A percentile compares a stretch with the other conserved stretches of the same genome.
Conservation (phyloP, 2,797 vertebrate species). For the Diplodus puntazzo region DNA sequence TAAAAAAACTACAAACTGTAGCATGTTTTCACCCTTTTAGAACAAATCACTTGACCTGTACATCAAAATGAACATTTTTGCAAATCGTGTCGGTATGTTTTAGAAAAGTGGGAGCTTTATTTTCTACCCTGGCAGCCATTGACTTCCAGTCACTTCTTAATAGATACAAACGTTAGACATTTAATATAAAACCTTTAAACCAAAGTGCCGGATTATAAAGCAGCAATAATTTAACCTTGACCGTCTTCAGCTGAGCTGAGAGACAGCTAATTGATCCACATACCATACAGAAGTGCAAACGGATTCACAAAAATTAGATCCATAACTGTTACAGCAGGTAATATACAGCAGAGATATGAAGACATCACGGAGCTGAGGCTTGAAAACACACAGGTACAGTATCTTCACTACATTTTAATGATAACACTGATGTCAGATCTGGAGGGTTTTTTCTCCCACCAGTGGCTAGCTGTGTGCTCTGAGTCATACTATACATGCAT, state of each 20-base stretch:
- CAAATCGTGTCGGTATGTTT: too few species aligned
- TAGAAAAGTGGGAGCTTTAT: too few species aligned
- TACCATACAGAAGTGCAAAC: neutral
- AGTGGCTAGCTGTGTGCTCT: neutral
- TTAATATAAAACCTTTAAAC: too few species aligned
- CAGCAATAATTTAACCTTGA: too few species aligned
- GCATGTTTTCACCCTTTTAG: too few species aligned
- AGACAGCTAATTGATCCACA: neutral
- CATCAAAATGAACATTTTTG: too few species aligned
- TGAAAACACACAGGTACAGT: neutral
- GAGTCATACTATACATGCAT: conserved; percentile 30
- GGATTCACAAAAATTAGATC: too few species aligned
- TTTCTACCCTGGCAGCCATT: neutral
- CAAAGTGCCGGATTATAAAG: too few species aligned
- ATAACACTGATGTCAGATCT: neutral
- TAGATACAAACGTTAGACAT: too few species aligned
- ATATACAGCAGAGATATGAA: neutral
- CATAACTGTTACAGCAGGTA: neutral
- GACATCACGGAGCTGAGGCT: neutral
- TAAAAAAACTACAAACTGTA: too few species aligned
- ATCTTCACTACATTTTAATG: neutral
- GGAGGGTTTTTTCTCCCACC: neutral
- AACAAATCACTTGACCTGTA: too few species aligned
- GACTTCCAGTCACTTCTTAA: neutral
- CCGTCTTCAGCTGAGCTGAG: too few species aligned